These are phyloP conservation scores for Arvicanthis niloticus DNA, from an alignment of 2,113 vertebrate genomes.

Conservation along the genomic window DNA sequence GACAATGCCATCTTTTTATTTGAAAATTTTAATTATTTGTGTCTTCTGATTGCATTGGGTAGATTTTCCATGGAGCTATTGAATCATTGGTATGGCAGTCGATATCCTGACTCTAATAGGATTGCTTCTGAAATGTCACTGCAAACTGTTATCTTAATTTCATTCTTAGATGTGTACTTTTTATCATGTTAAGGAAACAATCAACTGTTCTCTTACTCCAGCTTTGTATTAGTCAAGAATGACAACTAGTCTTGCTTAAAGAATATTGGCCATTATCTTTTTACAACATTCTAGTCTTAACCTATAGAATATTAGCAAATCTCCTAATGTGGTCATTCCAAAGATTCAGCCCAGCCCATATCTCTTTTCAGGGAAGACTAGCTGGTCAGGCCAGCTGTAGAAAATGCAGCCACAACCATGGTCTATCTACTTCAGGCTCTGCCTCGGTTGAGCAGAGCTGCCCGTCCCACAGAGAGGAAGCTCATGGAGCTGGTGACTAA, in stretches of 20 bases:
- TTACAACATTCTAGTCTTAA: too few species aligned
- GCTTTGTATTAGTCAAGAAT: not conserved
- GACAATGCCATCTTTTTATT: not conserved
- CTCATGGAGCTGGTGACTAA: not conserved
- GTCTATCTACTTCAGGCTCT: not conserved
- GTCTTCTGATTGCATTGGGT: not conserved
- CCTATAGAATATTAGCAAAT: not conserved
- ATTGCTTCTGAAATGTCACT: not conserved
- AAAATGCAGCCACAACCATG: not conserved
- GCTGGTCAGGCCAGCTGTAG: too few species aligned
- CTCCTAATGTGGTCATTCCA: not conserved
- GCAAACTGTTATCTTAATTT: slow-evolving; percentile 8
- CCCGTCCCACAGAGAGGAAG: not conserved
- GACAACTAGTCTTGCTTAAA: not conserved
- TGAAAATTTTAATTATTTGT: not conserved
- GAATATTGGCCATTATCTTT: not conserved
- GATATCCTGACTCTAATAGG: not conserved
- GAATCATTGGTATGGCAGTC: not conserved
- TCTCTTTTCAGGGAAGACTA: not conserved
- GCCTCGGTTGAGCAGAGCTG: not conserved
- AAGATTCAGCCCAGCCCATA: not conserved
- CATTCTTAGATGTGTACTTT: not conserved
- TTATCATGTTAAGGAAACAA: not conserved
- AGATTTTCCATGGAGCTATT: not conserved
- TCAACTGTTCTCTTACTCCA: not conserved